A percentile compares a stretch with the other conserved stretches of the same genome.
Conservation (phyloP, 2,888 invertebrate species). For the Hydrotaea diabolus region DNA sequence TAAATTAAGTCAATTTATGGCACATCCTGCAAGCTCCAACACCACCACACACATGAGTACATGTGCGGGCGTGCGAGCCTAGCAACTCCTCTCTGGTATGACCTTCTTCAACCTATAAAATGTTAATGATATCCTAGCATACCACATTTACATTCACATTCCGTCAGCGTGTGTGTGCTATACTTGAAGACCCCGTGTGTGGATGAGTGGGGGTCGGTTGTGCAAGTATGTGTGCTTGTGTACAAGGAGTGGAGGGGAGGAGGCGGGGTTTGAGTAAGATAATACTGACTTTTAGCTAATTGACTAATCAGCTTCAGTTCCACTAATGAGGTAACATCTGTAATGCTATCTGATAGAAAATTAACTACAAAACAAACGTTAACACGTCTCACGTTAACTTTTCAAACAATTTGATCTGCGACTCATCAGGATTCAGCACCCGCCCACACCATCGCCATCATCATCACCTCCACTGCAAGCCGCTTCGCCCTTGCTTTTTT, state of each 20-base stretch:
- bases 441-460: neutral
- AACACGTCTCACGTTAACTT: conserved; percentile 57
- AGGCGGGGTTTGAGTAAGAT: neutral
- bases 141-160: conserved; percentile 6
- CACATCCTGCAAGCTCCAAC: neutral
- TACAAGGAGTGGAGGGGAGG: neutral
- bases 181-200: neutral
- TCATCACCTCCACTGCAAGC: neutral
- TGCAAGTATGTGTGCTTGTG: neutral
- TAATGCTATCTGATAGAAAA: conserved; percentile 40
- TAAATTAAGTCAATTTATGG: too few species aligned
- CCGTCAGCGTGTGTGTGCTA: conserved; percentile 39
- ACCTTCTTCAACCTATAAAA: conserved; percentile 52
- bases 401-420: conserved; percentile 54
- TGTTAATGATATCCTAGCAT: conserved; percentile 30
- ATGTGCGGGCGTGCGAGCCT: neutral
- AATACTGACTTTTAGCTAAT: conserved; percentile 56
- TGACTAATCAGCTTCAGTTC: conserved; percentile 65
- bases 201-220: neutral
- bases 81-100: neutral
- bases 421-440: conserved; percentile 19
- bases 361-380: conserved; percentile 38
- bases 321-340: conserved; percentile 63
- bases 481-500: neutral
- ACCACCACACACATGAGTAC: neutral